A percentile compares a stretch with the other conserved stretches of the same genome.
phyloP scores from a whole-genome alignment of 2,888 invertebrate genomes.

The Octonoba sinensis region DNA sequence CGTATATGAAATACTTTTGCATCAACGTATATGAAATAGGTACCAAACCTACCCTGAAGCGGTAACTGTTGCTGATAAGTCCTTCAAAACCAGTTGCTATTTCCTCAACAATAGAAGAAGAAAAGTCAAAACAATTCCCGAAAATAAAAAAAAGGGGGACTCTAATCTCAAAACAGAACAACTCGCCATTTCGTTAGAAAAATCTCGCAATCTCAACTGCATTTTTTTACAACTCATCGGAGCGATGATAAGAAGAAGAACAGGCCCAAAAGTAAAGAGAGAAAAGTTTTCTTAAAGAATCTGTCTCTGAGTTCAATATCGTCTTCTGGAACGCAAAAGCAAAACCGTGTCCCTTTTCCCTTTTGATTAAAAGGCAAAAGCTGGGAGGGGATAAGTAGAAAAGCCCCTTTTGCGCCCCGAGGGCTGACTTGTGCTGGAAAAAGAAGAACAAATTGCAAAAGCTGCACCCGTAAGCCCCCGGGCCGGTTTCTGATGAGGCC shows the following conservation, averaged over 20 bases:
- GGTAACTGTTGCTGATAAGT: too few species aligned
- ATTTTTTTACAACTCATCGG: not conserved
- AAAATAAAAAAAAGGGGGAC: too few species aligned
- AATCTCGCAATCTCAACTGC: conserved; percentile 17
- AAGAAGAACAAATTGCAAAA: conserved; percentile 48
- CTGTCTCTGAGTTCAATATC: conserved; percentile 38
- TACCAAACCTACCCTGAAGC: too few species aligned
- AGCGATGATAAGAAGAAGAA: conserved; percentile 11
- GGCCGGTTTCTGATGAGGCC: conserved; percentile 49
- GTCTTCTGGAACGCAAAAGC: conserved; percentile 22
- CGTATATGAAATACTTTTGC: too few species aligned
- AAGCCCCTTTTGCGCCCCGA: too few species aligned
- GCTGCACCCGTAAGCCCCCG: conserved; percentile 30
- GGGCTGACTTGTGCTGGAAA: not conserved
- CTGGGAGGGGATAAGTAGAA: not conserved
- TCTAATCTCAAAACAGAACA: too few species aligned
- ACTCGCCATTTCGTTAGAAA: not conserved
- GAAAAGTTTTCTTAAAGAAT: conserved; percentile 34
- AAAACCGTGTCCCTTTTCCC: conserved; percentile 39
- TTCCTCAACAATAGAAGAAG: too few species aligned
- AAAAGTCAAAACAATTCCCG: too few species aligned
- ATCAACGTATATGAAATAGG: too few species aligned
- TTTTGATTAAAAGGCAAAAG: conserved; percentile 49
- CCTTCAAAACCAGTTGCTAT: too few species aligned
- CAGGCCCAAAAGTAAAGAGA: conserved; percentile 4